These are phyloP conservation scores for Pteropus rufus DNA, from an alignment of 2,797 vertebrate species.

Conservation along the genomic window DNA sequence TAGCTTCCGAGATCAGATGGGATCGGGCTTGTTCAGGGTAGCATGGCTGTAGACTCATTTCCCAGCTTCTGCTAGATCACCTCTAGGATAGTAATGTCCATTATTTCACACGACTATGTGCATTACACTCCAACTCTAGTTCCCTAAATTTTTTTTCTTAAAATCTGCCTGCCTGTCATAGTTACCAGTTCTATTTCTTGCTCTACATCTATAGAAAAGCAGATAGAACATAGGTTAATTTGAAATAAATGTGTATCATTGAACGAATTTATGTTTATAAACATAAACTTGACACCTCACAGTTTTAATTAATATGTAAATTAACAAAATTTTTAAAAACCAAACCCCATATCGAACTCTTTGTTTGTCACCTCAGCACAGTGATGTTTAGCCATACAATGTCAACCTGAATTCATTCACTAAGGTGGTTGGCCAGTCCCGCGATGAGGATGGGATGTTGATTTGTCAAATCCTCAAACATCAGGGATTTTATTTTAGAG, in stretches of 20 bases:
- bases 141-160: background rate
- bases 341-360: background rate
- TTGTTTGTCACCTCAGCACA: background rate
- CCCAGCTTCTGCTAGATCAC: background rate
- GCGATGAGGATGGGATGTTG: constrained; percentile 59
- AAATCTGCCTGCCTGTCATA: background rate
- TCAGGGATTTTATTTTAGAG: constrained; percentile 51
- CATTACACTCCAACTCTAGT: background rate
- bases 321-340: constrained; percentile 41
- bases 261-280: background rate
- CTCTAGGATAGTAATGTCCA: background rate
- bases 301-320: background rate
- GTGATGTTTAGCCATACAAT: background rate
- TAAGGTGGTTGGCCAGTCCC: constrained; percentile 1
- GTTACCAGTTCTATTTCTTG: background rate
- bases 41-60: background rate
- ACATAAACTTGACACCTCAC: background rate
- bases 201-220: background rate
- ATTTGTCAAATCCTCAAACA: constrained; percentile 52
- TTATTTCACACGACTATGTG: background rate
- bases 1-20: too few species aligned
- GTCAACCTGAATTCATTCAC: constrained; percentile 52
- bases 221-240: background rate
- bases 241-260: background rate
- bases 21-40: too few species aligned